Evolutionary conservation across 2,113 vertebrate species (phyloP).

Genomic region (Silurus asotus): DNA sequence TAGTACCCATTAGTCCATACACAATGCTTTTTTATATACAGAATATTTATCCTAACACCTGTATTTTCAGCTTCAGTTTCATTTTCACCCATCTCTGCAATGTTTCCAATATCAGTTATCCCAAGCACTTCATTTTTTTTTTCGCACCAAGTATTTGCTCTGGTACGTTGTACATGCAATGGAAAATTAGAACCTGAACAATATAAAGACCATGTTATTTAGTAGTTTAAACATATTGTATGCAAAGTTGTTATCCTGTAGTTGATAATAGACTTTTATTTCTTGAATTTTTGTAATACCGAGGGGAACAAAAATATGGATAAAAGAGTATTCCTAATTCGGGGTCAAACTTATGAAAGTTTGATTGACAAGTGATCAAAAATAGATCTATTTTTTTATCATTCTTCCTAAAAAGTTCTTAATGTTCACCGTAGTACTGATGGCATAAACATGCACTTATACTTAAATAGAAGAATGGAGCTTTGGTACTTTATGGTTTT

Average conservation of each 20-base stretch:
- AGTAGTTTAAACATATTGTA: background rate
- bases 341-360: background rate
- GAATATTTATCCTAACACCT: background rate
- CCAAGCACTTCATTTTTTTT: background rate
- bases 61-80: background rate
- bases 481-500: background rate
- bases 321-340: background rate
- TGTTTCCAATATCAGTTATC: background rate
- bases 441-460: background rate
- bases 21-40: background rate
- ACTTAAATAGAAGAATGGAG: background rate
- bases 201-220: background rate
- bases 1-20: background rate
- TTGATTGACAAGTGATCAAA: background rate
- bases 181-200: background rate
- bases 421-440: background rate
- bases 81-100: background rate
- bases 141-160: background rate
- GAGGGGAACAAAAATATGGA: background rate
- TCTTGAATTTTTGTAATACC: background rate
- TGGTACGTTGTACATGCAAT: too few relatives aligned
- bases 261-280: background rate
- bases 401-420: background rate
- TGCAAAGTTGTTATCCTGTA: background rate
- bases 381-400: background rate